Conservation (phyloP, 2,113 vertebrate species). For the Hyla sarda region DNA sequence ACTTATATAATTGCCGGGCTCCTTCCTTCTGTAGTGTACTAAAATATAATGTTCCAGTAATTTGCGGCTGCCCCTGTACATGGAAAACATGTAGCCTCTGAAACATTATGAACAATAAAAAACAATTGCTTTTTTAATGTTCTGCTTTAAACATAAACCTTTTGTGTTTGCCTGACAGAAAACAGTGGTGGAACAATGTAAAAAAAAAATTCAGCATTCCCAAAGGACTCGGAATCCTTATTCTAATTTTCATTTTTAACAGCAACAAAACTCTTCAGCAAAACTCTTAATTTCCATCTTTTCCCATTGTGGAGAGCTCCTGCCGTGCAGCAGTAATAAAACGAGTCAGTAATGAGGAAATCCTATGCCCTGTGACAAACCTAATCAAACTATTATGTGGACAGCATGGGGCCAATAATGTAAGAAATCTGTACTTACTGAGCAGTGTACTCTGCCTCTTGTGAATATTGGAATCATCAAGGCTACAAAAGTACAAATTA, state of each 20-base stretch:
- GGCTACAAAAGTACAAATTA: conserved; percentile 59
- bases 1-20: conserved; percentile 41
- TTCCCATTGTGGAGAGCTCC: conserved; percentile 56
- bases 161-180: conserved; percentile 53
- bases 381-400: conserved; percentile 61
- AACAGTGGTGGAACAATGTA: conserved; percentile 46
- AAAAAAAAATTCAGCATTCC: conserved; percentile 49
- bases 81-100: conserved; percentile 39
- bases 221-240: conserved; percentile 46
- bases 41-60: conserved; percentile 53
- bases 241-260: conserved; percentile 61
- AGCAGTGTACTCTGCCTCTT: conserved; percentile 60
- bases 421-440: conserved; percentile 60
- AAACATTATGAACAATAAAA: conserved; percentile 58
- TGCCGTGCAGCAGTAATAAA: conserved; percentile 58
- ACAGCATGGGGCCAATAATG: conserved; percentile 60
- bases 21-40: conserved; percentile 24
- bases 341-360: conserved; percentile 59
- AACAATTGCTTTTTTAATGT: conserved; percentile 60
- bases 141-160: conserved; percentile 58
- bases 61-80: conserved; percentile 46
- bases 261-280: conserved; percentile 58
- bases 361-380: conserved; percentile 60
- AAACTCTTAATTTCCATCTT: conserved; percentile 60
- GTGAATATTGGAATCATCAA: conserved; percentile 58